Conservation (phyloP, 2,113 vertebrate genomes). For the Salvator merianae region DNA sequence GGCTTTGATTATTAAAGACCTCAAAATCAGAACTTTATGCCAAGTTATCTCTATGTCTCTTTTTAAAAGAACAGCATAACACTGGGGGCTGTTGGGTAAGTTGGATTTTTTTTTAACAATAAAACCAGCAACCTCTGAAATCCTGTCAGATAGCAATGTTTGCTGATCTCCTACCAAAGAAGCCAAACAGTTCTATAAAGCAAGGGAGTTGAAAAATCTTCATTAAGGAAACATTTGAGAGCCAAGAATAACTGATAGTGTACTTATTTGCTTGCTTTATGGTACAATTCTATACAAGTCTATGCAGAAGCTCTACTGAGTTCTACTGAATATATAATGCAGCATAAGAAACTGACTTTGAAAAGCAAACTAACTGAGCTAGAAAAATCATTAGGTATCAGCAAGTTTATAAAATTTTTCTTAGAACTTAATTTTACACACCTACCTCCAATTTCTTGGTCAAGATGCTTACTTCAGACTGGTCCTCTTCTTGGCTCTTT, state of each 20-base stretch:
- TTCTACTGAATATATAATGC: neutral
- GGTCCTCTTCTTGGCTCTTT: conserved; percentile 72
- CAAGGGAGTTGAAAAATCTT: accelerated
- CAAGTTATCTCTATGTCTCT: neutral
- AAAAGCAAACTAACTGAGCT: no score
- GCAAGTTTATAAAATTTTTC: neutral
- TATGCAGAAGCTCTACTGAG: neutral
- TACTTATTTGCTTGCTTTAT: neutral
- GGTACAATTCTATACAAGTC: neutral
- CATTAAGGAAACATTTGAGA: neutral
- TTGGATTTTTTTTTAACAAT: neutral
- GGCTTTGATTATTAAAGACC: neutral
- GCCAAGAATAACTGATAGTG: neutral
- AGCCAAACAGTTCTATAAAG: neutral
- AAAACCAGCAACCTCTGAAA: neutral
- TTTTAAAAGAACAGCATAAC: neutral
- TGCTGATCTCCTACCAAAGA: neutral
- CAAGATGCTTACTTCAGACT: conserved; percentile 77
- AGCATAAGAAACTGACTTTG: no score
- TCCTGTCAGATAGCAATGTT: neutral
- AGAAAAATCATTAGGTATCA: neutral
- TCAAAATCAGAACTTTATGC: neutral
- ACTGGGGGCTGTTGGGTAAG: neutral
- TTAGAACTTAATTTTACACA: neutral
- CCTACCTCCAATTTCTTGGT: conserved; percentile 84